Conservation (phyloP, 1,140 invertebrate genomes). For the Drosophila dunni region DNA sequence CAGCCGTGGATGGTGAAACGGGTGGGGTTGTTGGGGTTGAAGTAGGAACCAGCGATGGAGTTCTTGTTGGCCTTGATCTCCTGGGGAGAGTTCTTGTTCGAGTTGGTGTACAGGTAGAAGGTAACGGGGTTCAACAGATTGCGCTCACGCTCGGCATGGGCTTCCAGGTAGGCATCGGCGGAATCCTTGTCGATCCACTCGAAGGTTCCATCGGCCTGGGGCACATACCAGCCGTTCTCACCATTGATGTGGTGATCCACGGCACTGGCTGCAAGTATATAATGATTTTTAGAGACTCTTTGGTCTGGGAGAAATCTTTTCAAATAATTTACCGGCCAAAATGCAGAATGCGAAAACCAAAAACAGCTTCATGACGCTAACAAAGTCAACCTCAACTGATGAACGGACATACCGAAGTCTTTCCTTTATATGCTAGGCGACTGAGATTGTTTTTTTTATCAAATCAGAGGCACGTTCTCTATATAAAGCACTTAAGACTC, state of each 20-base stretch:
- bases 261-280: conserved; percentile 49
- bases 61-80: conserved; percentile 56
- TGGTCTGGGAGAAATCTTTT: neutral
- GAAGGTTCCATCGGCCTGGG: conserved; percentile 64
- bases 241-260: conserved; percentile 60
- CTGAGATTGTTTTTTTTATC: conserved; percentile 23
- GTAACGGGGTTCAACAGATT: conserved; percentile 63
- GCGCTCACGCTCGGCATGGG: conserved; percentile 32
- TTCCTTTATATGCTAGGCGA: conserved; percentile 55
- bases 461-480: conserved; percentile 47
- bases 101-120: conserved; percentile 77
- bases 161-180: conserved; percentile 60
- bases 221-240: conserved; percentile 75
- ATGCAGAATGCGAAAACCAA: conserved; percentile 58
- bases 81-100: conserved; percentile 54
- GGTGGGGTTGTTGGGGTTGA: conserved; percentile 73
- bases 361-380: conserved; percentile 64
- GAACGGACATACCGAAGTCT: neutral
- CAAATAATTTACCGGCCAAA: conserved; percentile 57
- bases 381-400: conserved; percentile 56
- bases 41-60: conserved; percentile 62
- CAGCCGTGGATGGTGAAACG: conserved; percentile 81
- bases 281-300: neutral
- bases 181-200: conserved; percentile 66
- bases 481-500: conserved; percentile 60